Conservation (phyloP, 2,797 vertebrate genomes). For the Atherinosoma microstoma region DNA sequence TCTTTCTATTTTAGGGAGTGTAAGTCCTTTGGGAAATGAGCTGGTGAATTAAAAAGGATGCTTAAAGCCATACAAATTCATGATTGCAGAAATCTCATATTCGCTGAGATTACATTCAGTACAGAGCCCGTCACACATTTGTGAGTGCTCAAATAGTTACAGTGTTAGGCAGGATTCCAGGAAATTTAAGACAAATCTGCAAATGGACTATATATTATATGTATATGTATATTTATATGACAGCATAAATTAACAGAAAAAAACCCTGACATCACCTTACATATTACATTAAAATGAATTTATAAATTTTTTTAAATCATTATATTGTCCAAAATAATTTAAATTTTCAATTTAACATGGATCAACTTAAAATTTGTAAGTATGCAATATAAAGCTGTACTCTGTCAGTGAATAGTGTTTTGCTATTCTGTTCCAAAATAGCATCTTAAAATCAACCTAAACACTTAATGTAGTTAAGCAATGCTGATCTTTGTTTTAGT, state of each 20-base stretch:
- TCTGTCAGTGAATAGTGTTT: neutral
- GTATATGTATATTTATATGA: slow-evolving; percentile 9
- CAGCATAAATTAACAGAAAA: neutral
- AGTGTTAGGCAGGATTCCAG: slow-evolving; percentile 14
- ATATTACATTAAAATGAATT: neutral
- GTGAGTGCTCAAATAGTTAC: slow-evolving; percentile 41
- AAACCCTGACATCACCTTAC: neutral
- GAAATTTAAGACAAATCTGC: slow-evolving; percentile 31
- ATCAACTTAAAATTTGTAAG: neutral
- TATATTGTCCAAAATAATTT: neutral
- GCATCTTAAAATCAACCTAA: neutral
- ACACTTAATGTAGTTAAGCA: neutral
- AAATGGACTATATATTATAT: slow-evolving; percentile 30
- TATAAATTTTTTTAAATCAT: no score
- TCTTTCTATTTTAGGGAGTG: slow-evolving; percentile 75
- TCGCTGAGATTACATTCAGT: slow-evolving; percentile 64
- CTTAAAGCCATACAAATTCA: slow-evolving; percentile 66
- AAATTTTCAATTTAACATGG: neutral
- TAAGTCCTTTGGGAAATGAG: slow-evolving; percentile 78
- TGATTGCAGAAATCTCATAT: slow-evolving; percentile 64
- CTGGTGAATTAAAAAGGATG: slow-evolving; percentile 73
- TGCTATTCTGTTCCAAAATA: neutral
- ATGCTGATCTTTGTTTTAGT: neutral
- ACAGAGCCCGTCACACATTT: slow-evolving; percentile 50
- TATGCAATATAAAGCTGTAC: neutral